phyloP scores from a whole-genome alignment of 2,888 invertebrate genomes.

The Chrysomela aeneicollis region DNA sequence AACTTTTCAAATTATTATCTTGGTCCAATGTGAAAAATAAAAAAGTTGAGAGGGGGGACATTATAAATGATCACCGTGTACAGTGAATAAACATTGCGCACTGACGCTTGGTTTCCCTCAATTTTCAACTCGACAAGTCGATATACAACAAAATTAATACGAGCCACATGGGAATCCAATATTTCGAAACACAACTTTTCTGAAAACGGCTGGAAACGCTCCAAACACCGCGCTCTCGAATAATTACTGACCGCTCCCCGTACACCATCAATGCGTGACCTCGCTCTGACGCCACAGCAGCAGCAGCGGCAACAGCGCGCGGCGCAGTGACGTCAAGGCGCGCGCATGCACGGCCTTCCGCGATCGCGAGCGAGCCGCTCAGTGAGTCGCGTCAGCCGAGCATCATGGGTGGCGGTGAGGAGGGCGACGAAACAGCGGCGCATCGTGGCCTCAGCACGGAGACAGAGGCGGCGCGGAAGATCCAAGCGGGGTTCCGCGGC shows the following conservation, averaged over 20 bases:
- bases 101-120: too few species aligned
- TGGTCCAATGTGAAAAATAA: too few species aligned
- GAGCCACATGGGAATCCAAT: too few species aligned
- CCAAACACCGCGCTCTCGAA: too few species aligned
- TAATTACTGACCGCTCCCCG: neutral
- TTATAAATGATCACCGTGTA: too few species aligned
- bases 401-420: constrained; percentile 46
- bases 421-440: constrained; percentile 29
- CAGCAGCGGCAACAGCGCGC: constrained; percentile 27
- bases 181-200: too few species aligned
- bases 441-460: constrained; percentile 47
- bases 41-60: too few species aligned
- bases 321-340: constrained; percentile 52
- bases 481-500: constrained; percentile 75
- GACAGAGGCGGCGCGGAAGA: constrained; percentile 69
- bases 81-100: too few species aligned
- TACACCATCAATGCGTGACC: constrained; percentile 22
- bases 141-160: too few species aligned
- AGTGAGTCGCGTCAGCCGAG: constrained; percentile 35
- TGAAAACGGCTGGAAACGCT: too few species aligned
- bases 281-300: constrained; percentile 28
- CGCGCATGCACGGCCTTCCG: constrained; percentile 41
- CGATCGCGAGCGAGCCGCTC: constrained; percentile 27
- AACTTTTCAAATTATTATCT: too few species aligned
- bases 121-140: too few species aligned